phyloP scores from a whole-genome alignment of 2,113 vertebrate species.

The Pithys albifrons region DNA sequence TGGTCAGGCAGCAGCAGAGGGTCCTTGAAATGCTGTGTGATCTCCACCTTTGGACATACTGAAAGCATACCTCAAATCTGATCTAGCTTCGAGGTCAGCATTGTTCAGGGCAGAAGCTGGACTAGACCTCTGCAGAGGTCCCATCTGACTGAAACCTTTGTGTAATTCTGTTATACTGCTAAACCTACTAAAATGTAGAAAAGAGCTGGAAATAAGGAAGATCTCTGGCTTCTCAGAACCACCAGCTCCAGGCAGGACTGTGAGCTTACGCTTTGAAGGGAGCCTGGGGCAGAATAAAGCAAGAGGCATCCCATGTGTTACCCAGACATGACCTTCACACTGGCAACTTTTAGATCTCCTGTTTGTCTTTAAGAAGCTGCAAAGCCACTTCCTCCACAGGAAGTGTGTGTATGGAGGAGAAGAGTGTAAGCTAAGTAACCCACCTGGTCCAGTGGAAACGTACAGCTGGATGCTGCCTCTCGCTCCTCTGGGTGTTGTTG shows the following conservation, averaged over 20 bases:
- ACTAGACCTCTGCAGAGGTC: background rate
- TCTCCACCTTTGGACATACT: background rate
- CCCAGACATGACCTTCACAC: background rate
- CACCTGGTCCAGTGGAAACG: background rate
- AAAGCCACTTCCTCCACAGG: background rate
- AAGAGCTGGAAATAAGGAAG: background rate
- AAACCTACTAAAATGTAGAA: background rate
- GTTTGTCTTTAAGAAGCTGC: background rate
- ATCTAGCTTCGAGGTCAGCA: background rate
- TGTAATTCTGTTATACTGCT: background rate
- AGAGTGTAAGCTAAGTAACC: background rate
- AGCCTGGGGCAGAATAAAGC: background rate
- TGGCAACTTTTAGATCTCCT: background rate
- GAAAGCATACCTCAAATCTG: background rate
- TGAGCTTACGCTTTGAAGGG: background rate
- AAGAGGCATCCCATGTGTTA: background rate
- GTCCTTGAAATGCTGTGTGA: background rate
- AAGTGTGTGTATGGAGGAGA: background rate
- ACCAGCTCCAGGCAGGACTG: background rate
- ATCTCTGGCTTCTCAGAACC: background rate
- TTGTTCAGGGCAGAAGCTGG: background rate
- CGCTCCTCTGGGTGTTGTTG: background rate
- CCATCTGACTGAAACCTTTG: background rate
- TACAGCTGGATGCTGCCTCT: background rate
- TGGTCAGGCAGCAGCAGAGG: background rate